Conservation (phyloP, 2,888 invertebrate species). For the Megalurothrips usitatus region DNA sequence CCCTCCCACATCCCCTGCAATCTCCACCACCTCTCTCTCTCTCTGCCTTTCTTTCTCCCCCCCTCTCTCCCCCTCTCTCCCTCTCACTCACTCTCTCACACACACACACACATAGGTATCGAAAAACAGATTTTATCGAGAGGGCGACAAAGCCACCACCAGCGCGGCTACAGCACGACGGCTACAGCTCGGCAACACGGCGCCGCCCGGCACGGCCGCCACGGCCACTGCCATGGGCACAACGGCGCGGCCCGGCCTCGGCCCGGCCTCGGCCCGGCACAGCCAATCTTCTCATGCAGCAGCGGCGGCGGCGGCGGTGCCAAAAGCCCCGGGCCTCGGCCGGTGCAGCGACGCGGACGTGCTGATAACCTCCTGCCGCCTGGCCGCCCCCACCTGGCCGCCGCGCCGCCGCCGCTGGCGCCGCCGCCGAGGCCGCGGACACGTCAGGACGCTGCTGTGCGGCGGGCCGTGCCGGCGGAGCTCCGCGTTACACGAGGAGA, state of each 20-base stretch:
- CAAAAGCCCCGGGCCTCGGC: neutral
- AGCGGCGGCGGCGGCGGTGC: neutral
- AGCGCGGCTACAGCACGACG: neutral
- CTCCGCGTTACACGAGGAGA: no score
- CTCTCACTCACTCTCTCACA: no score
- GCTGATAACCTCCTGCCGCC: neutral
- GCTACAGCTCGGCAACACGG: neutral
- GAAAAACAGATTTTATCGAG: constrained; percentile 5
- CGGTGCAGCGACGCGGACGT: neutral
- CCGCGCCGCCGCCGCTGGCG: no score
- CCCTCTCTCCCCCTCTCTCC: no score
- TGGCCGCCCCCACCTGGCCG: no score
- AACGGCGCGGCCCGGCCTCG: neutral
- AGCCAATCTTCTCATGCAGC: neutral
- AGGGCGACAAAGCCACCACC: neutral
- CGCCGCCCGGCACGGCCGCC: neutral
- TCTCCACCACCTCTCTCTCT: neutral
- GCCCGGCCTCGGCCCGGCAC: no score
- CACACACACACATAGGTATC: neutral
- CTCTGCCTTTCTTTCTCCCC: no score
- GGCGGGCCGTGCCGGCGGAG: neutral
- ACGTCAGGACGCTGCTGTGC: neutral
- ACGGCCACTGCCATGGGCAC: neutral
- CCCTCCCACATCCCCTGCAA: neutral
- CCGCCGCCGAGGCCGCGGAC: no score